Evolutionary conservation across 2,113 vertebrate genomes (phyloP), one percentile per base, ranked within the genome.

Genomic region (Toxotes jaculatrix): DNA sequence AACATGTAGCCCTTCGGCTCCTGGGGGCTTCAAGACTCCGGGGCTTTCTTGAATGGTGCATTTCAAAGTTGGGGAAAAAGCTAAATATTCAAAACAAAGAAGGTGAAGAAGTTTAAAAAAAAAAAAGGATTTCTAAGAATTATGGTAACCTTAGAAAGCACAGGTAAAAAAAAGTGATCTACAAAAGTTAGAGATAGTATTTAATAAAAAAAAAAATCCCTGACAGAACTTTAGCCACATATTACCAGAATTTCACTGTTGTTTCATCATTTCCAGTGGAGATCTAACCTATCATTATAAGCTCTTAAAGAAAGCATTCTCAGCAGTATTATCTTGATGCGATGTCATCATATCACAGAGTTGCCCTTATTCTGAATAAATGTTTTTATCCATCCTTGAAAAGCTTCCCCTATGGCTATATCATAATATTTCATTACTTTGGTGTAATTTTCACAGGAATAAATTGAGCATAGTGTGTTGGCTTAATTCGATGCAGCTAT

Each of bases 361-460:
- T 27, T 53, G 60, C 23, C 73, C 84, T 87, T 85, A 79, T 87
- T 84, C 88, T 82, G 64, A 83, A 82, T 83, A 87, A 87, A 86
- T 89, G 80, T 87, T 91, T 89, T 90, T 77, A 89, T 90, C 84
- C 87, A 74, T 85, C 83, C 91, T 90, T 84, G 86, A 88, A 91
- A 92, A 88, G 80, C 78, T 56, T 77, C 45, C 88, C 92, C 88
- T 62, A 59, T 86, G 87, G 90, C 85, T 65, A 85, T 80, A 82
- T 83, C 85, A 89, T 87, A 87, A 89, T 86, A 87, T 92, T 91
- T 83, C 82, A 89, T 86, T 91, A 87, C 91, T 89, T 90, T 57
- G 72, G 70, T 84, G 89, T 92, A 79, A 92, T 93, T 90, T 89
- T 84, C 89, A 87, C 64, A 56, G 69, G 73, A 79, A 86, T 75